Conservation (phyloP, 2,888 invertebrate genomes). For the Parasteatoda lunata region DNA sequence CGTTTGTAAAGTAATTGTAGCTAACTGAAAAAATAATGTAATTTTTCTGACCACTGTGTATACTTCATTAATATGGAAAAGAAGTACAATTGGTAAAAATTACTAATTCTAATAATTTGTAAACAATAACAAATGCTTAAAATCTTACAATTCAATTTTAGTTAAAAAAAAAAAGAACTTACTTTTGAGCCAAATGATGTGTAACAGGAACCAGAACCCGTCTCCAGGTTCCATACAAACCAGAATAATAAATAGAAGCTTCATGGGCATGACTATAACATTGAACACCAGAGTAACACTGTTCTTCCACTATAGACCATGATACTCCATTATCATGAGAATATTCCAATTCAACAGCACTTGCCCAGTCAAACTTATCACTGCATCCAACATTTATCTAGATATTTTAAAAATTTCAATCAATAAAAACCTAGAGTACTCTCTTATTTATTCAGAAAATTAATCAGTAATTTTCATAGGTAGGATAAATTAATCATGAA, state of each 20-base stretch:
- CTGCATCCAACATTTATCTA: slow-evolving; percentile 75
- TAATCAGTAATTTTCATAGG: too few relatives aligned
- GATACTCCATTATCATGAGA: slow-evolving; percentile 74
- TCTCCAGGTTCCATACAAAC: slow-evolving; percentile 74
- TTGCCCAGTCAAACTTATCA: slow-evolving; percentile 72
- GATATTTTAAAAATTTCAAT: slow-evolving; percentile 2
- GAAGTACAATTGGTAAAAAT: too few relatives aligned
- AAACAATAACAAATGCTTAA: too few relatives aligned
- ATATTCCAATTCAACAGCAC: slow-evolving; percentile 74
- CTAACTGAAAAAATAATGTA: too few relatives aligned
- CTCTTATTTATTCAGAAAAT: too few relatives aligned
- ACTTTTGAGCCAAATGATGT: slow-evolving; percentile 73
- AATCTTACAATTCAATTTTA: too few relatives aligned
- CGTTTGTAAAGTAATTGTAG: too few relatives aligned
- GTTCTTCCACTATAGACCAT: slow-evolving; percentile 73
- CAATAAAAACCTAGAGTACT: neutral
- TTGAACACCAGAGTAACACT: slow-evolving; percentile 73
- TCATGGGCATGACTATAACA: slow-evolving; percentile 73
- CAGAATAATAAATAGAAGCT: slow-evolving; percentile 74
- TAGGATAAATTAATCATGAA: too few relatives aligned
- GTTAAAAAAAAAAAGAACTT: slow-evolving; percentile 38
- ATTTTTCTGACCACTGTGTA: too few relatives aligned
- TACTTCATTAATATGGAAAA: too few relatives aligned
- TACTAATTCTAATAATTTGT: too few relatives aligned
- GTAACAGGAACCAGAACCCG: slow-evolving; percentile 73